Evolutionary conservation across 2,113 vertebrate genomes (phyloP), one percentile per base, ranked within the genome.

Genomic region (Cynocephalus volans): DNA sequence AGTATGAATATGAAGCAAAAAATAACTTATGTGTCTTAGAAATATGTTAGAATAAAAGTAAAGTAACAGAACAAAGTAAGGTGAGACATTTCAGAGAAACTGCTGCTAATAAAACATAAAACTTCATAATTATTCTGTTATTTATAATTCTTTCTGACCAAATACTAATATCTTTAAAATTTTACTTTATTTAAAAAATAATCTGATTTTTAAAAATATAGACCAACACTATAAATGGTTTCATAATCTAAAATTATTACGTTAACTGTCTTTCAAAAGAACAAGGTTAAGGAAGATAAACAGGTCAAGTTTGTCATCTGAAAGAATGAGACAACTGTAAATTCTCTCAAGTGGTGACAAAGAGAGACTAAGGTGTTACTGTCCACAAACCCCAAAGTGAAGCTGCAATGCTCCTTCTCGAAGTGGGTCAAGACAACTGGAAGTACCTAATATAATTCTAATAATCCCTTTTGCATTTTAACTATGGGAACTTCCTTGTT

Each of bases 311-410:
- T 54, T 81, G 72, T 21, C 12, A 6, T 70, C 79, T 96, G 82
- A 70, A 84, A 72, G 70, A 58, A 76, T 96, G 96, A 97, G 95
- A 95, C 95, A 96, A 92, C 65, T 70, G 96, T 17, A 96, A 92
- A 84, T 90, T 93, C 83, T 97, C 89, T 56, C 83, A 41, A 28
- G 81, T 8, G 52, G 82, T 67, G 93, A 93, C 0, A 0, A 62
- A 50, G 45, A 93, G 87, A 82, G n/a, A 80, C 3, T 5, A 58
- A 67, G 83, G 82, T 69, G 83, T 56, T 4, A 65, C 19, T 33
- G 79, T 77, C 82, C 93, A 62, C 54, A 77, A 15, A 21, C 36
- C 54, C 26, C 7, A 6, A 8, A 24, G 33, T 0, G 58, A 75
- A 8, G 75, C 14, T 58, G 48, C 19, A 36, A 15, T 18, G 11